These are phyloP conservation scores for Lagodon rhomboides DNA, from an alignment of 2,797 vertebrate species.

Conservation along the genomic window DNA sequence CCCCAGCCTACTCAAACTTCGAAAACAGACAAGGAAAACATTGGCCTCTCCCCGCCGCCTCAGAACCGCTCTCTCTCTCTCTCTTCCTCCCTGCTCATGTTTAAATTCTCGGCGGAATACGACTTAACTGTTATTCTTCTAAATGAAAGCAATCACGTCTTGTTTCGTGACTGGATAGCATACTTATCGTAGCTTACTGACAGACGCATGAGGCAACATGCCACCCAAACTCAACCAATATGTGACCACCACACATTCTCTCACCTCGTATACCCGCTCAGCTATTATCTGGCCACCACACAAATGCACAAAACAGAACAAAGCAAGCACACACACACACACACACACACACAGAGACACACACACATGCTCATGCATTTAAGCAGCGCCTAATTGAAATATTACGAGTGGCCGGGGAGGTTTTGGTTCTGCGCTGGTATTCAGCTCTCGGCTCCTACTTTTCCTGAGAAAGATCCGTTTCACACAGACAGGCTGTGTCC, in stretches of 20 bases:
- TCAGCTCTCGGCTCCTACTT: constrained; percentile 48
- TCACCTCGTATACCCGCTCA: neutral
- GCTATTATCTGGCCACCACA: constrained; percentile 7
- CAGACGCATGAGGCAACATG: constrained; percentile 11
- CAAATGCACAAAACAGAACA: constrained; percentile 21
- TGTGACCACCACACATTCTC: neutral
- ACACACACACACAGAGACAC: neutral
- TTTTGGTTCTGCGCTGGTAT: constrained; percentile 40
- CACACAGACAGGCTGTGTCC: constrained; percentile 50
- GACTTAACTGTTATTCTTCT: constrained; percentile 45
- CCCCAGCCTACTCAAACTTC: constrained; percentile 45
- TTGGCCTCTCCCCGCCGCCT: constrained; percentile 39
- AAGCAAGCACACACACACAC: neutral
- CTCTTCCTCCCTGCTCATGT: constrained; percentile 53
- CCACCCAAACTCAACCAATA: constrained; percentile 35
- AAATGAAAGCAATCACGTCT: constrained; percentile 42
- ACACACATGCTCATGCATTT: constrained; percentile 34
- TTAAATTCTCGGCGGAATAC: constrained; percentile 40
- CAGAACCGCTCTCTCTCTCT: constrained; percentile 16
- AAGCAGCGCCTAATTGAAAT: constrained; percentile 55
- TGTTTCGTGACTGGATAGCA: constrained; percentile 13
- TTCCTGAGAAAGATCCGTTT: constrained; percentile 63
- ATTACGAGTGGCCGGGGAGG: constrained; percentile 62
- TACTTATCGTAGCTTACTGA: constrained; percentile 16
- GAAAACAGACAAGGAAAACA: constrained; percentile 66